A percentile compares a stretch with the other conserved stretches of the same genome.
These are phyloP conservation scores for Catharus minimus DNA, from an alignment of 2,113 vertebrate genomes.

Conservation along the genomic window DNA sequence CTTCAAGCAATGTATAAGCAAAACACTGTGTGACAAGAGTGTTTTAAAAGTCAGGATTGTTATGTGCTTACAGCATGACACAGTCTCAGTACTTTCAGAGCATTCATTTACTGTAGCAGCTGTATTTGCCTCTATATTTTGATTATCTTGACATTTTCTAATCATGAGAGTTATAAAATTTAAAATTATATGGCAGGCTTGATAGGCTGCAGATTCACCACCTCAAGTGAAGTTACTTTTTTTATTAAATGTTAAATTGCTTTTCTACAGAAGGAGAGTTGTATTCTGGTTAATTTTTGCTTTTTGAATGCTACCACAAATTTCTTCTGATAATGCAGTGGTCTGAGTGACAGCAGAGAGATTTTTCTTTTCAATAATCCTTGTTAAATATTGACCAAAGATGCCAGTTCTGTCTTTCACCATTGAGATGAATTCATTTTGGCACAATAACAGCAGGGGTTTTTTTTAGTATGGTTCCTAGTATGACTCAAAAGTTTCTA, in stretches of 20 bases:
- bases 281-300: slow-evolving; percentile 8
- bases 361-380: slow-evolving; percentile 19
- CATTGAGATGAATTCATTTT: slow-evolving; percentile 1
- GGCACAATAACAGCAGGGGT: background rate
- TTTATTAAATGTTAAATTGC: slow-evolving; percentile 48
- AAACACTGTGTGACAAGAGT: background rate
- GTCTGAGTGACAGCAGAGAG: slow-evolving; percentile 25
- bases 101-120: slow-evolving; percentile 24
- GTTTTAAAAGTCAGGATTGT: slow-evolving; percentile 1
- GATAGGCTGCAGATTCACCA: slow-evolving; percentile 23
- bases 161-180: slow-evolving; percentile 57
- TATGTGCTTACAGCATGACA: background rate
- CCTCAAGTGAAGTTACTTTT: slow-evolving; percentile 5
- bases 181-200: slow-evolving; percentile 34
- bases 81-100: background rate
- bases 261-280: slow-evolving; percentile 4
- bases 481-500: slow-evolving; percentile 28
- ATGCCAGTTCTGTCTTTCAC: slow-evolving; percentile 46
- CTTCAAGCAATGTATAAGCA: background rate
- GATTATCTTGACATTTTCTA: slow-evolving; percentile 62
- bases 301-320: background rate
- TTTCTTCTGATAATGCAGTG: slow-evolving; percentile 1
- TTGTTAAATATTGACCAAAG: slow-evolving; percentile 43
- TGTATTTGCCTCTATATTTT: slow-evolving; percentile 55
- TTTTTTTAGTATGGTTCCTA: background rate